These are phyloP conservation scores for Eleutherodactylus coqui DNA, from an alignment of 2,797 vertebrate species.

Conservation along the genomic window DNA sequence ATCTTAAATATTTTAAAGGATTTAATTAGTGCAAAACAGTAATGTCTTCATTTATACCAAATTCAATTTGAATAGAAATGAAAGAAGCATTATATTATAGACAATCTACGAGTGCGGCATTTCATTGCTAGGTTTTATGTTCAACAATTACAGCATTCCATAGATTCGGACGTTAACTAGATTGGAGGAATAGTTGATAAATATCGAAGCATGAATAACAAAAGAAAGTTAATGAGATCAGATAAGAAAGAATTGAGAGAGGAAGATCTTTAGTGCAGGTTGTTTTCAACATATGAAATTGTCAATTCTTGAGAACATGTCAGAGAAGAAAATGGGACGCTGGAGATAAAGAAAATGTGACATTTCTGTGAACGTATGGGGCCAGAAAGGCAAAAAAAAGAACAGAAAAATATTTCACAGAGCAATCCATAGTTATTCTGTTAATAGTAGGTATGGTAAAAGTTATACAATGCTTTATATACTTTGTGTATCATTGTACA, in stretches of 20 bases:
- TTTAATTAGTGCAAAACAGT: background rate
- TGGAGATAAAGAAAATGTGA: background rate
- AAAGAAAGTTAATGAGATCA: slow-evolving; percentile 2
- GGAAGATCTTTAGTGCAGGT: background rate
- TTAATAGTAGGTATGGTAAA: background rate
- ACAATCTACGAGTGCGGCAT: background rate
- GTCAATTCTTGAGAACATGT: background rate
- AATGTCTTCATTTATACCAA: background rate
- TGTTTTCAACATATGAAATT: background rate
- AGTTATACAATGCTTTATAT: background rate
- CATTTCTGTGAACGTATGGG: background rate
- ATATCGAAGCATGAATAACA: background rate
- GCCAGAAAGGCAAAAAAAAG: background rate
- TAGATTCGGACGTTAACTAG: background rate
- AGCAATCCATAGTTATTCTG: background rate
- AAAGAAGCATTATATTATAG: background rate
- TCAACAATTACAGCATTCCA: background rate
- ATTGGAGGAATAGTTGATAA: background rate
- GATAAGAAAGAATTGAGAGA: background rate
- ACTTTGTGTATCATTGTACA: background rate
- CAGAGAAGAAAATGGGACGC: background rate
- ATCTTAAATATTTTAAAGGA: background rate
- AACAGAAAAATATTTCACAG: background rate
- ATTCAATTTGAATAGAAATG: background rate
- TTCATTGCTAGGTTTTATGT: background rate